Percentiles rank a stretch among this genome's conserved stretches.
Conservation (phyloP, 2,888 invertebrate genomes). For the Pristionchus maxplancki region DNA sequence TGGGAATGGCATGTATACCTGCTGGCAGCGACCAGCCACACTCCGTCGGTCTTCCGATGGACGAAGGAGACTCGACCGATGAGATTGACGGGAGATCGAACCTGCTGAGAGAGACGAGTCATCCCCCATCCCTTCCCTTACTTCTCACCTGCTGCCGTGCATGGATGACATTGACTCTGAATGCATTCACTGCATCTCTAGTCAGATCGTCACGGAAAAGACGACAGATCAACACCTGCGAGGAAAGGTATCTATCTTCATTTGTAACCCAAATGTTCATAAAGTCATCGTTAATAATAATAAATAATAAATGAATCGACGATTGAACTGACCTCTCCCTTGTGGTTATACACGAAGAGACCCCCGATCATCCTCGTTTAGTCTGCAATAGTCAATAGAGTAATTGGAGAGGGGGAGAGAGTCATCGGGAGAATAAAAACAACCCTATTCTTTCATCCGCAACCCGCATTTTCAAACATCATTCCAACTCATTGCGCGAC, state of each 20-base stretch:
- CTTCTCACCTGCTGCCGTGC: slow-evolving; percentile 89
- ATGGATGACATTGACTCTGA: slow-evolving; percentile 98
- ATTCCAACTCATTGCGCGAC: slow-evolving; percentile 27
- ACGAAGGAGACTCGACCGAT: slow-evolving; percentile 99
- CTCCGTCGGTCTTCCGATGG: slow-evolving; percentile 97
- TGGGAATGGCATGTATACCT: slow-evolving; percentile 87
- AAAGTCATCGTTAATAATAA: background rate
- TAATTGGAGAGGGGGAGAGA: no score
- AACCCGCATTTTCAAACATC: background rate
- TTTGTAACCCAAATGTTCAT: background rate
- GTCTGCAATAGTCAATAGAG: no score
- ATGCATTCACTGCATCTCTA: slow-evolving; percentile 95
- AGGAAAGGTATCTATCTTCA: background rate
- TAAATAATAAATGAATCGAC: background rate
- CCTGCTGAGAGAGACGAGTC: slow-evolving; percentile 78
- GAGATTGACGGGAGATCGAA: slow-evolving; percentile 97
- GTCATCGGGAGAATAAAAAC: background rate
- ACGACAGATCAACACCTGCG: slow-evolving; percentile 44
- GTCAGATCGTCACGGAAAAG: slow-evolving; percentile 92
- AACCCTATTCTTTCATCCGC: background rate
- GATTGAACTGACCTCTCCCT: slow-evolving; percentile 85
- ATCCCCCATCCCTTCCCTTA: background rate
- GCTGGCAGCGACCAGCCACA: slow-evolving; percentile 98
- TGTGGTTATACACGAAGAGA: slow-evolving; percentile 99
- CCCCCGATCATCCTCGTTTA: slow-evolving; percentile 92